Conservation (phyloP, 2,888 invertebrate species). For the Drosophila siamana region DNA sequence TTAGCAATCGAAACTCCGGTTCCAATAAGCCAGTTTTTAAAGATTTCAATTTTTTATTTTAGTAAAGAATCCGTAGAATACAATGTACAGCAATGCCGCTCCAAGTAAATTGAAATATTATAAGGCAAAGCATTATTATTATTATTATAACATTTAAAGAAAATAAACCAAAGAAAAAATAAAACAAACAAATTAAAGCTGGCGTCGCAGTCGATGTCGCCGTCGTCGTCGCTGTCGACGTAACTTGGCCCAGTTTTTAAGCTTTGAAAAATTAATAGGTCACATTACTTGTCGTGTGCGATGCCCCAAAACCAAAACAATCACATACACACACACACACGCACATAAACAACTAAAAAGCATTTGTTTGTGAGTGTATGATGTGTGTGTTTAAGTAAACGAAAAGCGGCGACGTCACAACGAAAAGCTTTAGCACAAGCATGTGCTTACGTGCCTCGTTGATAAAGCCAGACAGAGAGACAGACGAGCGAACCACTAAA, state of each 20-base stretch:
- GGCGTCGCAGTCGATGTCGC: slow-evolving; percentile 5
- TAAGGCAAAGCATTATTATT: no score
- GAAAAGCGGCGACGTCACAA: slow-evolving; percentile 25
- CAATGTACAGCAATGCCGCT: no score
- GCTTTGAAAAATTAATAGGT: slow-evolving; percentile 61
- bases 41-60: no score
- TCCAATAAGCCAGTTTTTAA: no score
- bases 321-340: no score
- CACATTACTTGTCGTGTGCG: slow-evolving; percentile 52
- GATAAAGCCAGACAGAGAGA: slow-evolving; percentile 18
- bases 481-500: not conserved
- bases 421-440: slow-evolving; percentile 34
- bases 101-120: no score
- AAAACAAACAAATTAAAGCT: slow-evolving; percentile 1
- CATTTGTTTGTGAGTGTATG: not conserved
- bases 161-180: slow-evolving; percentile 14
- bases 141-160: not conserved
- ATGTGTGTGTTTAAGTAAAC: slow-evolving; percentile 1
- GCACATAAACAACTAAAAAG: no score
- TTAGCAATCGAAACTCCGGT: no score
- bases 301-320: slow-evolving; percentile 28
- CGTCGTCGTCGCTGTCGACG: slow-evolving; percentile 16
- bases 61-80: no score
- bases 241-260: slow-evolving; percentile 59
- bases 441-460: slow-evolving; percentile 15